Evolutionary conservation across 1,140 invertebrate genomes (phyloP).

Genomic region (Neoseiulus cucumeris): DNA sequence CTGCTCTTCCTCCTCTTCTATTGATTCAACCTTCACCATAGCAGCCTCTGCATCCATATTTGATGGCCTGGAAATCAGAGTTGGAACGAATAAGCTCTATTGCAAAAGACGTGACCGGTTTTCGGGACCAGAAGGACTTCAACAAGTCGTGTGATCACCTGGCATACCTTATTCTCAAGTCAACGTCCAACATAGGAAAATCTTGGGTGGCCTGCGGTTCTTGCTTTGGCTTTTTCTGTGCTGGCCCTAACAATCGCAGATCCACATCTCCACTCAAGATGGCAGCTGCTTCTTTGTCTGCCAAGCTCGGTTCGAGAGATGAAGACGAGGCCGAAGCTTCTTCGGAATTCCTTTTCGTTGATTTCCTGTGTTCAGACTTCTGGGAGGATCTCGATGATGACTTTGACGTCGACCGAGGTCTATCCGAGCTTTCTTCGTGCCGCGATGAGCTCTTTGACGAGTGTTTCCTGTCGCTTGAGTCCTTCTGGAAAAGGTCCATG

Average conservation of each 20-base stretch:
- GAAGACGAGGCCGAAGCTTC: background rate
- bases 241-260: background rate
- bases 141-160: too few species aligned
- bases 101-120: too few species aligned
- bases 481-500: too few species aligned
- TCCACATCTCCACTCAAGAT: background rate
- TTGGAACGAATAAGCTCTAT: too few species aligned
- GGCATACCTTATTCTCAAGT: too few species aligned
- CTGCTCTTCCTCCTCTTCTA: background rate
- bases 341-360: background rate
- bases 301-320: background rate
- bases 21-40: too few species aligned
- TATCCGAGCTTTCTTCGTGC: background rate
- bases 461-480: background rate
- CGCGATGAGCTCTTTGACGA: background rate
- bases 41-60: too few species aligned
- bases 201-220: too few species aligned
- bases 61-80: too few species aligned
- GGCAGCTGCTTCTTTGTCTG: background rate
- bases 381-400: background rate
- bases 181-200: too few species aligned
- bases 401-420: background rate
- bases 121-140: too few species aligned
- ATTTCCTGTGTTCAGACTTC: background rate
- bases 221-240: too few species aligned